These are phyloP conservation scores for Oreochromis aureus DNA, from an alignment of 2,113 vertebrate genomes.

Conservation along the genomic window DNA sequence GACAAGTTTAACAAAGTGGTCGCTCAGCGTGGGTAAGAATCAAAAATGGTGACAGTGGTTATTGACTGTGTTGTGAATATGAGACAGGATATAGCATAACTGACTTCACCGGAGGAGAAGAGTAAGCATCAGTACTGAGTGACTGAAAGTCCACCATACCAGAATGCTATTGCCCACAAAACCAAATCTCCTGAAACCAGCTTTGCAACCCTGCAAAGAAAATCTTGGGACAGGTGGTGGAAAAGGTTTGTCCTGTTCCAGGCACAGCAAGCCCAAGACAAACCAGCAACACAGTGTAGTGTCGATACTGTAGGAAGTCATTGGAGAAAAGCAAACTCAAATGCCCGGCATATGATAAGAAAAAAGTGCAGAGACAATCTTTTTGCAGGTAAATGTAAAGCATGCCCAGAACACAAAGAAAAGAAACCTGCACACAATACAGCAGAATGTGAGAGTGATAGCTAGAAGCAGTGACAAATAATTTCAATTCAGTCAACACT, in stretches of 20 bases:
- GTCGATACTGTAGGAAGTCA: not conserved
- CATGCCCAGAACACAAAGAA: not conserved
- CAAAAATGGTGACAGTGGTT: not conserved
- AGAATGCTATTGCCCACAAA: not conserved
- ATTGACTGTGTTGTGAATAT: not conserved
- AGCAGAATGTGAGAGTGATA: not conserved
- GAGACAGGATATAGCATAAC: not conserved
- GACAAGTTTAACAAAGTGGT: not conserved
- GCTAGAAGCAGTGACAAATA: not conserved
- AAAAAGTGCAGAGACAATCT: slow-evolving; percentile 8
- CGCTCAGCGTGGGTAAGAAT: not conserved
- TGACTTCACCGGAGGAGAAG: not conserved
- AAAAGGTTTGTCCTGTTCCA: not conserved
- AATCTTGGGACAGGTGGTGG: not conserved
- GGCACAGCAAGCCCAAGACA: not conserved
- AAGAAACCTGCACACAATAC: not conserved
- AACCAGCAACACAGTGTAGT: not conserved
- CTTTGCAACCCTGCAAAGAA: not conserved
- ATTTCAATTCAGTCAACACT: not conserved
- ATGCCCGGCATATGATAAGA: not conserved
- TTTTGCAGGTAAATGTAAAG: slow-evolving; percentile 13
- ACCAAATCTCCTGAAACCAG: not conserved
- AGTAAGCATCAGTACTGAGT: not conserved
- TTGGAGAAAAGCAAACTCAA: not conserved
- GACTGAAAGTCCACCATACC: not conserved